phyloP scores from a whole-genome alignment of 2,797 vertebrate species.

The Paratrypauchen microcephalus region DNA sequence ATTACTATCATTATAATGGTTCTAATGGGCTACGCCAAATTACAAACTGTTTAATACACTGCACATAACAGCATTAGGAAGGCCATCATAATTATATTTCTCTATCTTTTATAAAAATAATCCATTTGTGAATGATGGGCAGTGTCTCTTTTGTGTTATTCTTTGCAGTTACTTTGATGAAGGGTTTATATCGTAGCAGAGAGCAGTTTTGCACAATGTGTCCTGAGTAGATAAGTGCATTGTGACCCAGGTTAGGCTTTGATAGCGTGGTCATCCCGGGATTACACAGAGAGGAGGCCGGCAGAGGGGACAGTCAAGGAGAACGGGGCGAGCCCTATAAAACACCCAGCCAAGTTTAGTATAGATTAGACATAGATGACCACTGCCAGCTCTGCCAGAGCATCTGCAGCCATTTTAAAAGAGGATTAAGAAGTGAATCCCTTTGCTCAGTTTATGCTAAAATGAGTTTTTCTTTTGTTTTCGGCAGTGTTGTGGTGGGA shows the following conservation, averaged over 20 bases:
- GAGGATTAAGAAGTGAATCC: conserved; percentile 77
- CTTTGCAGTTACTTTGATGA: conserved; percentile 23
- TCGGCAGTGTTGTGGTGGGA: conserved; percentile 53
- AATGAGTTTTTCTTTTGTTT: conserved; percentile 70
- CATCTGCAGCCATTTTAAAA: conserved; percentile 70
- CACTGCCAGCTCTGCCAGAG: conserved; percentile 62
- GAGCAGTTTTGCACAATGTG: conserved; percentile 64
- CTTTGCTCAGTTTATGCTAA: conserved; percentile 72
- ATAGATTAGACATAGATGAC: conserved; percentile 79
- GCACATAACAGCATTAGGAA: neutral
- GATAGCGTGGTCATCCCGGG: conserved; percentile 58
- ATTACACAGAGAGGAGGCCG: conserved; percentile 68
- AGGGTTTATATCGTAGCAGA: conserved; percentile 49
- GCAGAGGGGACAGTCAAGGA: conserved; percentile 39
- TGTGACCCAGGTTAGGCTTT: conserved; percentile 53
- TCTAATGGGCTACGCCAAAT: too few species aligned
- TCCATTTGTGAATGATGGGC: neutral
- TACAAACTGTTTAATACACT: neutral
- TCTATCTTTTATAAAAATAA: neutral
- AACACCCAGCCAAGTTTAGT: conserved; percentile 69
- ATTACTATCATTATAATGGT: too few species aligned
- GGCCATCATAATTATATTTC: neutral
- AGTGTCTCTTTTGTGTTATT: neutral
- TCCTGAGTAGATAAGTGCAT: conserved; percentile 66
- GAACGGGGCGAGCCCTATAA: conserved; percentile 56